A percentile compares a stretch with the other conserved stretches of the same genome.
These are phyloP conservation scores for Excalfactoria chinensis DNA, from an alignment of 2,113 vertebrate genomes.

Conservation along the genomic window DNA sequence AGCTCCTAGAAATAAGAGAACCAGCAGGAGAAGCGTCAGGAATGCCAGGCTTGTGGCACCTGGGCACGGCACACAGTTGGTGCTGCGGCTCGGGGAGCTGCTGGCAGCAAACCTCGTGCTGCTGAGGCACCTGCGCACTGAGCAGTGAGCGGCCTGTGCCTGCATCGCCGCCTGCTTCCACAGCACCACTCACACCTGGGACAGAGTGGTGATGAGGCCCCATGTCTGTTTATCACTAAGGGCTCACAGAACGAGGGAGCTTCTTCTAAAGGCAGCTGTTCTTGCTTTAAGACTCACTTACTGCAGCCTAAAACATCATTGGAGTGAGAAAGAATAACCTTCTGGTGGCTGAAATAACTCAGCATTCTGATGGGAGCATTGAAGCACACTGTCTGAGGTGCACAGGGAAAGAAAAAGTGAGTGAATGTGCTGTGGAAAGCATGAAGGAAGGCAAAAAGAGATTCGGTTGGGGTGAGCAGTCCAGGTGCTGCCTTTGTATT, in stretches of 20 bases:
- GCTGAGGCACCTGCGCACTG: neutral
- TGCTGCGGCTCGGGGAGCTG: neutral
- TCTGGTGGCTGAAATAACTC: neutral
- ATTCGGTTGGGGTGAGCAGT: neutral
- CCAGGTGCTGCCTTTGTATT: neutral
- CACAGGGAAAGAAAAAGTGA: accelerated
- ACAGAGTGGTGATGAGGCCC: neutral
- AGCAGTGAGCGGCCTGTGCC: neutral
- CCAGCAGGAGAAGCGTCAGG: neutral
- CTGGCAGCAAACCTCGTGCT: neutral
- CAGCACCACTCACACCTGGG: neutral
- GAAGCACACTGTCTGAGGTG: neutral
- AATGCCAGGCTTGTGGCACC: neutral
- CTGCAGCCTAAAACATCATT: neutral
- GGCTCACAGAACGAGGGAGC: neutral
- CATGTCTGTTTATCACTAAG: neutral
- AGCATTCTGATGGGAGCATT: neutral
- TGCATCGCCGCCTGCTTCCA: neutral
- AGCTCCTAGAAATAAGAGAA: neutral
- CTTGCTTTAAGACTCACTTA: neutral
- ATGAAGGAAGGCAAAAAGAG: neutral
- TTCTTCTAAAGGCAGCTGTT: neutral
- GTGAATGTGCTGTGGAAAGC: neutral
- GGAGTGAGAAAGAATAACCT: neutral
- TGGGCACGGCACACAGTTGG: neutral